phyloP scores from a whole-genome alignment of 2,113 vertebrate species.

The Penelope pileata region DNA sequence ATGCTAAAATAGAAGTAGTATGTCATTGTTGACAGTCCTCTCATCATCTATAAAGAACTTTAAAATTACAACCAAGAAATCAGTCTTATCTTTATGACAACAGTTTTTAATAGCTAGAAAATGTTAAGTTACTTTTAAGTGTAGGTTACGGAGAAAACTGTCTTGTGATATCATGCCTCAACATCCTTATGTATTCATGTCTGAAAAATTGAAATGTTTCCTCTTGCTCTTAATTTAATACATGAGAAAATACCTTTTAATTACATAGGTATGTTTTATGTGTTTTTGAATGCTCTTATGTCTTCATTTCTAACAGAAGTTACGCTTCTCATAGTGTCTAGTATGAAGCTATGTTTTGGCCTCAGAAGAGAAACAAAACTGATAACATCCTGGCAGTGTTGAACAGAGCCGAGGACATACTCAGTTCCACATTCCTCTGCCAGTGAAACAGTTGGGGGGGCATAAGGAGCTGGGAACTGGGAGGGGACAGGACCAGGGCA shows the following conservation, averaged over 20 bases:
- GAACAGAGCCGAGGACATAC: no score
- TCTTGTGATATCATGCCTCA: background rate
- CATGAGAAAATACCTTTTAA: background rate
- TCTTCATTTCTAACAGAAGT: no score
- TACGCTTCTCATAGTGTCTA: no score
- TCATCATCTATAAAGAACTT: background rate
- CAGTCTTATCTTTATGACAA: background rate
- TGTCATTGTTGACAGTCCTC: slow-evolving; percentile 29
- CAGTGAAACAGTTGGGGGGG: no score
- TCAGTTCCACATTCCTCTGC: no score
- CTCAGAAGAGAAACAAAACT: no score
- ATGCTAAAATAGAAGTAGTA: background rate
- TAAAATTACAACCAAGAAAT: background rate
- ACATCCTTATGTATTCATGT: background rate
- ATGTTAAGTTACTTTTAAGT: background rate
- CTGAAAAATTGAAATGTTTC: background rate
- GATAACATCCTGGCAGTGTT: no score
- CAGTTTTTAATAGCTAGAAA: background rate
- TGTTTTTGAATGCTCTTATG: background rate
- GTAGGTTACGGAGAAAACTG: background rate
- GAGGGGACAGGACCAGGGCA: no score
- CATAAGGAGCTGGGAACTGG: no score
- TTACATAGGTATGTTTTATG: background rate
- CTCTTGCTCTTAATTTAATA: background rate
- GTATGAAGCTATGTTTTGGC: no score